phyloP scores from a whole-genome alignment of 2,113 vertebrate species.

The Craseonycteris thonglongyai region DNA sequence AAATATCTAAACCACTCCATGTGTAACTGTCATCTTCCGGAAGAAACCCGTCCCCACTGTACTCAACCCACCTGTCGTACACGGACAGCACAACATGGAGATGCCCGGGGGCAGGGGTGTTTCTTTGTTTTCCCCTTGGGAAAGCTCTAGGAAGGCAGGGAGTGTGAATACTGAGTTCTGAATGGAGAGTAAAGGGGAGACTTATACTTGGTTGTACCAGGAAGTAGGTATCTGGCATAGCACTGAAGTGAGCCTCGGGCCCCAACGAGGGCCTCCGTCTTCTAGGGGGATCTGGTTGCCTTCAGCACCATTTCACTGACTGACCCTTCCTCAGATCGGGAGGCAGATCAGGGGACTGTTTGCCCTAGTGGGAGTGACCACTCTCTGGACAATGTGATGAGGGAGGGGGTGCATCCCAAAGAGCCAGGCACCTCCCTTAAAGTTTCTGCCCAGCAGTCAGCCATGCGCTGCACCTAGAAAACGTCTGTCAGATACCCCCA shows the following conservation, averaged over 20 bases:
- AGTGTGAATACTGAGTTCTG: background rate
- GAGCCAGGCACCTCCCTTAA: background rate
- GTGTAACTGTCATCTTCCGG: background rate
- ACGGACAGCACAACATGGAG: rapidly evolving
- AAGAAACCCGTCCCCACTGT: background rate
- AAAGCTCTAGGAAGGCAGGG: background rate
- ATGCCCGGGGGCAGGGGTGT: background rate
- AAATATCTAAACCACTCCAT: background rate
- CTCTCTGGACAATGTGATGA: background rate
- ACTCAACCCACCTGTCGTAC: too few relatives aligned
- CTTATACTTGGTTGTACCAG: too few relatives aligned
- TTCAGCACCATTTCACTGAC: background rate
- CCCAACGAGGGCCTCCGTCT: background rate
- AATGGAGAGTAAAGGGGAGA: background rate
- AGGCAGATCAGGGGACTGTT: background rate
- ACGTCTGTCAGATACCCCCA: background rate
- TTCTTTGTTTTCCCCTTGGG: background rate
- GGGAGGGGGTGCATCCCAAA: rapidly evolving
- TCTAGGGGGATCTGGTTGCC: too few relatives aligned
- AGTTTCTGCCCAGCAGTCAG: background rate
- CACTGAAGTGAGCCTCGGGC: rapidly evolving
- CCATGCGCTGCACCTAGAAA: rapidly evolving
- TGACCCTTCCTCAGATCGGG: background rate
- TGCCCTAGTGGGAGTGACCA: background rate
- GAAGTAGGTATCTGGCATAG: background rate